Evolutionary conservation across 1,140 invertebrate genomes (phyloP), one percentile per base, ranked within the genome.

Genomic region (Drosophila punjabiensis): DNA sequence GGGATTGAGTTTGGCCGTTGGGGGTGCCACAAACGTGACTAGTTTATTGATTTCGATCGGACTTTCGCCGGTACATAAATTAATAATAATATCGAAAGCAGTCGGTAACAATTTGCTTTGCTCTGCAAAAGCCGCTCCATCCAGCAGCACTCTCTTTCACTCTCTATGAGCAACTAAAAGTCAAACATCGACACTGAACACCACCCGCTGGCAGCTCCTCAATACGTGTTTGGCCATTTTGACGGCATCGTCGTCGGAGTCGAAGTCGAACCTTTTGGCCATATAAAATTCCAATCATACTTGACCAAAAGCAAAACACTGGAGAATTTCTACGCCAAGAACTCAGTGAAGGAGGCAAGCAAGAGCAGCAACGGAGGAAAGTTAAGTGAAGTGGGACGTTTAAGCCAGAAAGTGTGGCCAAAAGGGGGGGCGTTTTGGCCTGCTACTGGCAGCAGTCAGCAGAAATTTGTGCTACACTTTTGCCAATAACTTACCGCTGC

Each of bases 221-320:
- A 64, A 68, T 80, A 87, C 84, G 83, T 87, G 83, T 88, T 87
- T 87, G 83, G 76, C 77, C 83, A 83, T 87, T 88, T 87, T 68
- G 81, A 84, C 80, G 70, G 66, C 60, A 50, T 66, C 39, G 37
- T 50, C 62, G 58, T 13, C 30, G 64, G 24, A 24, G 24, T 53
- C 61, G 55, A 32, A 52, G 52, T 53, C 77, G 73, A 78, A 88
- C 84, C 84, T 79, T 73, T 70, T 69, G 62, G 78, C 85, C 81
- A 89, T 89, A 89, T 89, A 89, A 89, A 89, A 89, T 89, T 89
- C 85, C 85, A 89, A 89, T 89, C 85, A 89, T 89, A 89, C 85
- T 89, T 89, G 85, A 89, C 85, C 85, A 78, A 89, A 85, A 89
- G 85, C 86, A 89, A 89, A 89, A 89, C 86, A 89, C 86, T 89